Base-by-base conservation (phyloP, 2,113 vertebrate species). In the Pampusana beccarii region DNA sequence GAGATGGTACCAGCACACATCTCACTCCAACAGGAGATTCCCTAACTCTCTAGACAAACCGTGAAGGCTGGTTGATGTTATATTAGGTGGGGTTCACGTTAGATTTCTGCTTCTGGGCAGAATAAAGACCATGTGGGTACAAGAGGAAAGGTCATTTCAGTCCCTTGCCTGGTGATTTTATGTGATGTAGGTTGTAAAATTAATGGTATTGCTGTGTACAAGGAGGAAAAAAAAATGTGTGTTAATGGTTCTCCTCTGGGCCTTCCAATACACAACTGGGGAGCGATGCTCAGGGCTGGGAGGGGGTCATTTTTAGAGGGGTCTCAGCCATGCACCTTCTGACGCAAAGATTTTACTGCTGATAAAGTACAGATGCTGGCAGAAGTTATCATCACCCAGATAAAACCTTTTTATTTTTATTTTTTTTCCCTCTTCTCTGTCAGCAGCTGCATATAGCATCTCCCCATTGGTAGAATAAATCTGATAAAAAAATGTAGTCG, bases 401-500 rank as follows among this genome's bases (percentile, higher is more conserved):
- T 71, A 80, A 92, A 94, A 46, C 8, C 4, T 34, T 72, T 38
- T 48, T 71, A 44, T 17, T 1, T 15, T n/a, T n/a, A n/a, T 66
- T 54, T 38, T 31, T 53, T 40, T 57, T 2, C 6, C 3, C 6
- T 17, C 8, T 5, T 2, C 9, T 23, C 13, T 90, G 50, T 90
- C 56, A 90, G 60, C 58, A 90, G 69, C 62, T 95, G 46, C 50
- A 26, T 72, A 19, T 18, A 93, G 16, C 64, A 74, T 88, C 65
- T 92, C 40, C 51, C 61, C 28, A 65, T 25, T 91, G 74, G 61
- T 51, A 51, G 44, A 86, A 91, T 91, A 95, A 94, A 96, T 92
- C 86, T 96, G 96, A 94, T 96, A 10, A 87, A 92, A 94, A 94
- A 94, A 84, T 83, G 75, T 61, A 85, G 83, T 72, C 91, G 86